Conservation (phyloP, 2,797 vertebrate species). For the Pteropus rufus region DNA sequence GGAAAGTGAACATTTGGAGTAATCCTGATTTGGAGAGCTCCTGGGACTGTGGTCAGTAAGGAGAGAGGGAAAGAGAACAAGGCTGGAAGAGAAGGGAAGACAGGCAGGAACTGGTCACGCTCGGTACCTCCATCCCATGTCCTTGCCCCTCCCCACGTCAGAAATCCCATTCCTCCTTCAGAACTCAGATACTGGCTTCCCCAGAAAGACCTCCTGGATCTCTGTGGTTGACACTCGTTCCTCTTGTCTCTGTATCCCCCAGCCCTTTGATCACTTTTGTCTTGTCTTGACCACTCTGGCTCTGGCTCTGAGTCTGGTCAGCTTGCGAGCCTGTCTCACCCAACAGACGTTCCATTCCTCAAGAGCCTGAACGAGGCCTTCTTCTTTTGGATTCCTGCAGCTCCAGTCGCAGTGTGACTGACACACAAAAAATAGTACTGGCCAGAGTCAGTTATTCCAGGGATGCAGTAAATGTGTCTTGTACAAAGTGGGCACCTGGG, state of each 20-base stretch:
- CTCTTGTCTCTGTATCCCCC: not conserved
- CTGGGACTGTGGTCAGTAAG: not conserved
- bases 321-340: not conserved
- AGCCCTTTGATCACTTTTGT: not conserved
- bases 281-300: not conserved
- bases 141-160: rapidly evolving
- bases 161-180: not conserved
- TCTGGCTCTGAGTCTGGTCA: not conserved
- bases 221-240: not conserved
- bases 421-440: not conserved
- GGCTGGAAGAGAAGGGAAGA: not conserved
- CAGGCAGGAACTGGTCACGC: not conserved
- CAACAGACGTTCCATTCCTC: not conserved
- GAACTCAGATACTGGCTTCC: not conserved
- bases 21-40: not conserved
- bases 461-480: not conserved
- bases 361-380: not conserved
- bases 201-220: not conserved
- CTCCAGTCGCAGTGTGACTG: not conserved
- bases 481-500: rapidly evolving
- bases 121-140: not conserved
- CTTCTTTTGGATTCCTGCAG: not conserved
- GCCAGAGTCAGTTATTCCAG: not conserved
- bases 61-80: not conserved
- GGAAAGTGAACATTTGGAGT: not conserved